Percentiles rank a stretch among this genome's conserved stretches.
These are phyloP conservation scores for Atta texana DNA, from an alignment of 1,140 invertebrate genomes.

Conservation along the genomic window DNA sequence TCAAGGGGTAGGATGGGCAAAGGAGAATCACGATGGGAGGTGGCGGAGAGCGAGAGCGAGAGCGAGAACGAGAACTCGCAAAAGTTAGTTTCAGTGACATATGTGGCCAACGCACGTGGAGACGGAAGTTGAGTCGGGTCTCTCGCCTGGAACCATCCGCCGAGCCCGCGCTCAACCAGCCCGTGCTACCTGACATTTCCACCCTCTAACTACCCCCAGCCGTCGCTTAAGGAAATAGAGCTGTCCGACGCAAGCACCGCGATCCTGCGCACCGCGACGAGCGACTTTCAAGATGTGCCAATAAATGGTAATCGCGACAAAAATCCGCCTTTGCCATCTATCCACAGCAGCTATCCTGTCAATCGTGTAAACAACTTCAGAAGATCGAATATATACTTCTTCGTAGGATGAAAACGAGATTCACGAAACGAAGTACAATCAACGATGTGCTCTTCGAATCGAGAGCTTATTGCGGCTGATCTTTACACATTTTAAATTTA, in stretches of 20 bases:
- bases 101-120: slow-evolving; percentile 73
- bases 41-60: slow-evolving; percentile 41
- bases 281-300: slow-evolving; percentile 72
- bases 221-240: slow-evolving; percentile 79
- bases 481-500: slow-evolving; percentile 15
- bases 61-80: slow-evolving; percentile 61
- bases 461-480: background rate
- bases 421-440: background rate
- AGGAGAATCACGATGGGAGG: background rate
- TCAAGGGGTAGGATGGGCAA: slow-evolving; percentile 43
- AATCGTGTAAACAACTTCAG: slow-evolving; percentile 54
- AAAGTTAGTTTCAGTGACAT: slow-evolving; percentile 76
- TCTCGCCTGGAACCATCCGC: slow-evolving; percentile 50
- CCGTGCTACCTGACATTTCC: slow-evolving; percentile 70
- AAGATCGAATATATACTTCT: slow-evolving; percentile 43
- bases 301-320: slow-evolving; percentile 76
- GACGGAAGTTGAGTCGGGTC: slow-evolving; percentile 67
- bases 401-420: background rate
- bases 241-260: slow-evolving; percentile 75
- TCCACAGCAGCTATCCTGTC: slow-evolving; percentile 25
- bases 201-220: slow-evolving; percentile 72
- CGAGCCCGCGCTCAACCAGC: slow-evolving; percentile 9
- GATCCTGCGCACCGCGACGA: slow-evolving; percentile 53
- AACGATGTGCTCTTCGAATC: background rate
- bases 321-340: slow-evolving; percentile 55